phyloP scores from a whole-genome alignment of 2,888 invertebrate genomes.

The Pterostichus madidus region DNA sequence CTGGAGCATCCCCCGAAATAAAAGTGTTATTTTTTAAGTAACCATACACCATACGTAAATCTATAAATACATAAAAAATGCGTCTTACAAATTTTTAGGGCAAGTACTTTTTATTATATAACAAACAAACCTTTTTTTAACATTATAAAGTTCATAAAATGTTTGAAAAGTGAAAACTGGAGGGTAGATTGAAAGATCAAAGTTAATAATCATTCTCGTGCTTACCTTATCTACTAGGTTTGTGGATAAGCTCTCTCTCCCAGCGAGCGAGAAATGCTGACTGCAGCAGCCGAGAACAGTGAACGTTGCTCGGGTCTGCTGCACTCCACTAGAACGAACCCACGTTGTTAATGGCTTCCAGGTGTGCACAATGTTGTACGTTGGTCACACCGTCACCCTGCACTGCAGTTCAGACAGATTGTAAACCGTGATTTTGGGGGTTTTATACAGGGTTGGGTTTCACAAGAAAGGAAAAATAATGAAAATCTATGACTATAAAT shows the following conservation, averaged over 20 bases:
- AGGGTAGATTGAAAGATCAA: background rate
- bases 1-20: too few relatives aligned
- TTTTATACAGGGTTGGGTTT: background rate
- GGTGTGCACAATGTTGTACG: conserved; percentile 59
- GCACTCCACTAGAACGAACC: conserved; percentile 20
- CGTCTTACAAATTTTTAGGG: too few relatives aligned
- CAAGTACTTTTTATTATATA: too few relatives aligned
- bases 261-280: conserved; percentile 11
- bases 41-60: too few relatives aligned
- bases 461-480: background rate
- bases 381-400: conserved; percentile 34
- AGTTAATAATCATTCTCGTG: background rate
- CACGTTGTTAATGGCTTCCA: conserved; percentile 63
- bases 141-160: too few relatives aligned
- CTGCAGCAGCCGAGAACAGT: background rate
- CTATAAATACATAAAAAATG: too few relatives aligned
- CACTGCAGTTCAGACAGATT: conserved; percentile 4
- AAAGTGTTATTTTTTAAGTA: too few relatives aligned
- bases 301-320: background rate
- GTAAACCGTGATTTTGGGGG: conserved; percentile 14
- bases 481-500: too few relatives aligned
- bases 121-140: too few relatives aligned
- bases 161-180: too few relatives aligned
- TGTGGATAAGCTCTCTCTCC: background rate
- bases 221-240: background rate